Conservation (phyloP, 2,888 invertebrate species). For the Torymus texanus region DNA sequence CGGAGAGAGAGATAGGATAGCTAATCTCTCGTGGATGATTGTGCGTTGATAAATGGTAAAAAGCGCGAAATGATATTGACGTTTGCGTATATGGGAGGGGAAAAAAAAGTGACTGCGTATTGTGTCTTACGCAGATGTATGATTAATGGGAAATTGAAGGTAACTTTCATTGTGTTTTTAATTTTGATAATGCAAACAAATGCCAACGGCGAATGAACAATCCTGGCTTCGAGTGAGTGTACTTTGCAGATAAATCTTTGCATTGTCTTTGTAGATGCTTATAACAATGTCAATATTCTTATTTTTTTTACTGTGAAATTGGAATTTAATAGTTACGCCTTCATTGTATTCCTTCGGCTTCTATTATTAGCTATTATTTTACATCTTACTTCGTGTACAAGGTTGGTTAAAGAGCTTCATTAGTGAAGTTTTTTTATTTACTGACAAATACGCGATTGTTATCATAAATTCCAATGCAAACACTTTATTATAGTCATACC, state of each 20-base stretch:
- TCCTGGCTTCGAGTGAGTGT: background rate
- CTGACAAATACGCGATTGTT: too few relatives aligned
- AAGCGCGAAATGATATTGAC: constrained; percentile 21
- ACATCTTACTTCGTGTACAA: too few relatives aligned
- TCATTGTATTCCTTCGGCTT: background rate
- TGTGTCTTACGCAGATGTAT: background rate
- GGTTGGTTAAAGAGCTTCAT: too few relatives aligned
- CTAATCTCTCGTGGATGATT: constrained; percentile 21
- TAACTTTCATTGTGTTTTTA: constrained; percentile 24
- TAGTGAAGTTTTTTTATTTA: too few relatives aligned
- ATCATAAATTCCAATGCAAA: too few relatives aligned
- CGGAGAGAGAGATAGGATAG: background rate
- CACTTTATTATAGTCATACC: too few relatives aligned
- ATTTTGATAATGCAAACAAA: constrained; percentile 39
- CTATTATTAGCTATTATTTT: too few relatives aligned
- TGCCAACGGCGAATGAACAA: background rate
- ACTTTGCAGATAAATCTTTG: constrained; percentile 12
- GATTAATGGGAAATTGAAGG: constrained; percentile 1
- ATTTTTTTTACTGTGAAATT: background rate
- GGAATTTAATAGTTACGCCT: background rate
- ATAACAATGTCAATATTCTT: background rate
- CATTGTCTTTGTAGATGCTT: constrained; percentile 20
- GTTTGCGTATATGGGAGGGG: background rate
- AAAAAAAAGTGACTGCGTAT: constrained; percentile 1
- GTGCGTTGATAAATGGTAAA: constrained; percentile 22